Evolutionary conservation across 2,888 invertebrate genomes (phyloP), one percentile per base, ranked within the genome.

Genomic region (Melanotus villosus): DNA sequence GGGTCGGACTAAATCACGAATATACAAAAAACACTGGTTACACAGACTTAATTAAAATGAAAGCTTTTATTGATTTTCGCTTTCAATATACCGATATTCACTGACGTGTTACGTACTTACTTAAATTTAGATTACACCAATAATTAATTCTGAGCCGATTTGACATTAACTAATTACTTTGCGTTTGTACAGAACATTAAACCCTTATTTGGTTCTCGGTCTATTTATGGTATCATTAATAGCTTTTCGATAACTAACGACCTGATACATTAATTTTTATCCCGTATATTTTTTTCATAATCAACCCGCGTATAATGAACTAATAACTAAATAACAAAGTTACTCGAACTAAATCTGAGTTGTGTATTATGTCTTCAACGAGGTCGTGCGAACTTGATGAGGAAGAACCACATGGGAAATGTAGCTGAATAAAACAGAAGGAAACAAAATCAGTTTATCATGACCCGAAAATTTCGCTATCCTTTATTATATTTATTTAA

Each of bases 381-480:
- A 56, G 23, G 56, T 56, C 14, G 34, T 21, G 26, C 21, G 23
- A 45, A 10, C 57, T 47, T 65, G 57, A 65, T 65, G 57, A 36
- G 57, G 23, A 65, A 32, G 14, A 45, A 19, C 16, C 64, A n/a
- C 64, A 12, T 21, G 57, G 57, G 56, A 65, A 65, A 65, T 65
- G 34, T 65, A 65, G 9, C 64, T 12, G 32, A 41, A 41, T 47
- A 30, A 36, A 65, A 65, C 57, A 34, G 43, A 56, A 56, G 34
- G 34, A 34, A 54, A 62, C 21, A 34, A 36, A 62, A 63, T 52
- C 52, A 38, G 34, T 52, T 32, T 60, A 34, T 62, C 38, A 14
- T 3, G 16, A 14, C 38, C 38, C 14, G 12, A 38, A 38, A 2
- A 12, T 38, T 36, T 36, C 7, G 26, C 26, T 26, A 26, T 5